Evolutionary conservation across 2,797 vertebrate genomes (phyloP).

Genomic region (Bryconaethiops microstoma): DNA sequence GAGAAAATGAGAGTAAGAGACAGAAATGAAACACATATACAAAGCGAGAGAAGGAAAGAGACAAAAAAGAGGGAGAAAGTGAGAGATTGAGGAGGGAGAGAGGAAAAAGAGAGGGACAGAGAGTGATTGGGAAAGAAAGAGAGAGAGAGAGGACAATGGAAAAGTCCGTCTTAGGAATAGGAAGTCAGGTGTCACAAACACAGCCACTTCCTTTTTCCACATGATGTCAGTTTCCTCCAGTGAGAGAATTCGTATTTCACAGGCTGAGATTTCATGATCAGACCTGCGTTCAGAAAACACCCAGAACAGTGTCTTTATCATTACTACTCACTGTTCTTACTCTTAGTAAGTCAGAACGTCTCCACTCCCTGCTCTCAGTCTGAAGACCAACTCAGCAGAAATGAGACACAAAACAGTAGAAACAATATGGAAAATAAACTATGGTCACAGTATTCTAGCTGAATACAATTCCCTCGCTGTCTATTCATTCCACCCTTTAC

Average conservation of each 20-base stretch:
- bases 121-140: conserved; percentile 25
- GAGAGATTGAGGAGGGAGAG: neutral
- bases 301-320: neutral
- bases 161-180: conserved; percentile 63
- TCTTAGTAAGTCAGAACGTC: neutral
- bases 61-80: neutral
- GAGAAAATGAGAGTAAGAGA: neutral
- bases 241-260: conserved; percentile 49
- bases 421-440: too few relatives aligned
- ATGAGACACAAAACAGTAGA: too few relatives aligned
- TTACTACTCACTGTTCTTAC: neutral
- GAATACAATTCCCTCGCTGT: neutral
- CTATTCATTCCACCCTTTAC: neutral
- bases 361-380: too few relatives aligned
- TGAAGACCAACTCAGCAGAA: too few relatives aligned
- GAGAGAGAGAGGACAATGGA: conserved; percentile 60
- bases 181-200: conserved; percentile 72
- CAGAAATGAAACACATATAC: neutral
- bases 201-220: conserved; percentile 77
- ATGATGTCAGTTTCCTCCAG: conserved; percentile 74
- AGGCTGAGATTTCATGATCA: conserved; percentile 17
- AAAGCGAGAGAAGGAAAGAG: neutral
- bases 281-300: neutral
- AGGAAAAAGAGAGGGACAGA: neutral
- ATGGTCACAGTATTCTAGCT: neutral